A percentile compares a stretch with the other conserved stretches of the same genome.
Conservation (phyloP, 2,888 invertebrate genomes). For the Scelioninae gen. 2 region DNA sequence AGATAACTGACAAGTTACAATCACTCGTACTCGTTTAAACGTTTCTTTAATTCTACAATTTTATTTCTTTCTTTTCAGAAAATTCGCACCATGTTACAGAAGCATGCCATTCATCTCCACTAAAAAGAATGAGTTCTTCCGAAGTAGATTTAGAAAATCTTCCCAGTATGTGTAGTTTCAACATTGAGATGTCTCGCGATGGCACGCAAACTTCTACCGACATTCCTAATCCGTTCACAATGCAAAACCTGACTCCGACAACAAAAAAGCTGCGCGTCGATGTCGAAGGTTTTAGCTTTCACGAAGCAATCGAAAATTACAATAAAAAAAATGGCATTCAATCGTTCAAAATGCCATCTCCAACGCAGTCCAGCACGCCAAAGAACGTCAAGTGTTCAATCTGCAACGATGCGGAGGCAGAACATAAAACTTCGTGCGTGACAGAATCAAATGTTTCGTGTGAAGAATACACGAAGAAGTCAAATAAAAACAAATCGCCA, state of each 20-base stretch:
- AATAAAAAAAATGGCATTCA: conserved; percentile 9
- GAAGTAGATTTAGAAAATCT: too few relatives aligned
- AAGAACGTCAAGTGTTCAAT: conserved; percentile 3
- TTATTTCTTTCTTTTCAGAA: not conserved
- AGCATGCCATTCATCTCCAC: not conserved
- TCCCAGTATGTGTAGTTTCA: conserved; percentile 44
- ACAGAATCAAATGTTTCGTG: too few relatives aligned
- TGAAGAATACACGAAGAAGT: too few relatives aligned
- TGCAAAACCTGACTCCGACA: conserved; percentile 50
- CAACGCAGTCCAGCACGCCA: conserved; percentile 31
- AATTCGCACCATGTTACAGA: not conserved
- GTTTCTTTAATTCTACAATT: not conserved
- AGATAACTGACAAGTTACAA: too few relatives aligned
- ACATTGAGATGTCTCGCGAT: conserved; percentile 61
- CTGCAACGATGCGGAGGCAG: not conserved
- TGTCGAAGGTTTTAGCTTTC: conserved; percentile 27
- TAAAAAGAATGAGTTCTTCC: conserved; percentile 10
- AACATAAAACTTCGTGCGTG: not conserved
- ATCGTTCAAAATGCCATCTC: not conserved
- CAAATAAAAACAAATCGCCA: too few relatives aligned
- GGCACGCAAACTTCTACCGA: conserved; percentile 26
- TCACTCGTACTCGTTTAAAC: too few relatives aligned
- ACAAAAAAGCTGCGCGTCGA: conserved; percentile 56
- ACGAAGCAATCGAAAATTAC: conserved; percentile 24
- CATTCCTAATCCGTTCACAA: conserved; percentile 29